phyloP scores from a whole-genome alignment of 2,888 invertebrate genomes.

The Agonopterix subpropinquella region DNA sequence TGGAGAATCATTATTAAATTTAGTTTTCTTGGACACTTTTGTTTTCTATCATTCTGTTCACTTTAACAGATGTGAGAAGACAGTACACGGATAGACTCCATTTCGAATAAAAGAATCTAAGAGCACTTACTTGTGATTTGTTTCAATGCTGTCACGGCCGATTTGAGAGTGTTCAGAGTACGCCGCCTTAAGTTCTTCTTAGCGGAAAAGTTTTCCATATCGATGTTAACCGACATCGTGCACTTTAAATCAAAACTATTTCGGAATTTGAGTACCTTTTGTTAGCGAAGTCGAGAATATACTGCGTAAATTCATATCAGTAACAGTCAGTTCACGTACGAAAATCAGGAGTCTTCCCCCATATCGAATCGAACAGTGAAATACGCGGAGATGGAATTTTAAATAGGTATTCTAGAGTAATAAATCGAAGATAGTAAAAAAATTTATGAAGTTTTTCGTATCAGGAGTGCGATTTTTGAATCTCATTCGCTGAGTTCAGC shows the following conservation, averaged over 20 bases:
- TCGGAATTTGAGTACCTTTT: conserved; percentile 40
- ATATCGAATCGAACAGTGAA: conserved; percentile 36
- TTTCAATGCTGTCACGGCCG: conserved; percentile 61
- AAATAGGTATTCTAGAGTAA: conserved; percentile 5
- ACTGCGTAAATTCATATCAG: conserved; percentile 66
- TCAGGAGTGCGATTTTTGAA: too few relatives aligned
- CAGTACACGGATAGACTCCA: not conserved
- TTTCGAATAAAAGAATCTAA: conserved; percentile 18
- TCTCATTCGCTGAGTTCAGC: too few relatives aligned
- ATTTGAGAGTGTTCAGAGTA: conserved; percentile 62
- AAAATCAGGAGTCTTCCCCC: conserved; percentile 37
- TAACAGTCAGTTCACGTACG: conserved; percentile 43
- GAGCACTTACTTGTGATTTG: conserved; percentile 67
- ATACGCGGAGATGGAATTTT: conserved; percentile 18
- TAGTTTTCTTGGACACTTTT: too few relatives aligned
- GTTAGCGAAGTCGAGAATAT: conserved; percentile 53
- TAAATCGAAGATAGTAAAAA: conserved; percentile 4
- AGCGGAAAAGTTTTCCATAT: conserved; percentile 60
- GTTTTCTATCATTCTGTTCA: too few relatives aligned
- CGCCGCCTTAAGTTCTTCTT: conserved; percentile 66
- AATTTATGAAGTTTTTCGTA: not conserved
- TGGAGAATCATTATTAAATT: too few relatives aligned
- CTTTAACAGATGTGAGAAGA: too few relatives aligned
- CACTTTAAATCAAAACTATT: not conserved
- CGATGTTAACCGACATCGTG: conserved; percentile 39